phyloP scores from a whole-genome alignment of 2,888 invertebrate genomes.

The Fragum fragum region DNA sequence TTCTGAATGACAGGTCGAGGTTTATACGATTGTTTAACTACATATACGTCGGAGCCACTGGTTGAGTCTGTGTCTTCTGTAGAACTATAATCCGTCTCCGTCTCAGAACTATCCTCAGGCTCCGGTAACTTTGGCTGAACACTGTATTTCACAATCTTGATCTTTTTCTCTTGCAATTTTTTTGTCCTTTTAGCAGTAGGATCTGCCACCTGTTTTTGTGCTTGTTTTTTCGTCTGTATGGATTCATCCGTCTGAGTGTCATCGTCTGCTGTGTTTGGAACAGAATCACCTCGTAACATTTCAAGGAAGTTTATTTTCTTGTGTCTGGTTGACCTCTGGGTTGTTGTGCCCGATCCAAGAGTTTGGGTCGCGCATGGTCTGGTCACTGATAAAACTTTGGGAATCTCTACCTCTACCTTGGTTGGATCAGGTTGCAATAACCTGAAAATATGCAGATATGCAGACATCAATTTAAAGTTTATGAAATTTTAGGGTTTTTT shows the following conservation, averaged over 20 bases:
- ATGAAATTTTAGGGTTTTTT: too few species aligned
- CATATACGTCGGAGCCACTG: constrained; percentile 36
- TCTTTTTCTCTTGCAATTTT: constrained; percentile 27
- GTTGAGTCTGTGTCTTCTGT: constrained; percentile 44
- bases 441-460: constrained; percentile 29
- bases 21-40: constrained; percentile 36
- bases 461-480: too few species aligned
- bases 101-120: constrained; percentile 51
- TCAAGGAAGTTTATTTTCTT: constrained; percentile 84
- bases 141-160: constrained; percentile 55
- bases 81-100: constrained; percentile 45
- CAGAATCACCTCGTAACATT: constrained; percentile 80
- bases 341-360: neutral
- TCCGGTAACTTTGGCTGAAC: constrained; percentile 38
- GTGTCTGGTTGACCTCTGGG: constrained; percentile 72
- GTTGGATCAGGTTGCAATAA: neutral
- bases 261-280: constrained; percentile 48
- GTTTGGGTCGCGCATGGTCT: neutral
- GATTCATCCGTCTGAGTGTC: constrained; percentile 22
- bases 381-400: constrained; percentile 18
- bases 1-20: constrained; percentile 24
- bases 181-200: constrained; percentile 11
- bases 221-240: constrained; percentile 13
- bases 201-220: neutral
- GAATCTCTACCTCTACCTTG: constrained; percentile 13